Base-by-base conservation (phyloP, 2,797 vertebrate species). In the Scolopax bukidnonensis region DNA sequence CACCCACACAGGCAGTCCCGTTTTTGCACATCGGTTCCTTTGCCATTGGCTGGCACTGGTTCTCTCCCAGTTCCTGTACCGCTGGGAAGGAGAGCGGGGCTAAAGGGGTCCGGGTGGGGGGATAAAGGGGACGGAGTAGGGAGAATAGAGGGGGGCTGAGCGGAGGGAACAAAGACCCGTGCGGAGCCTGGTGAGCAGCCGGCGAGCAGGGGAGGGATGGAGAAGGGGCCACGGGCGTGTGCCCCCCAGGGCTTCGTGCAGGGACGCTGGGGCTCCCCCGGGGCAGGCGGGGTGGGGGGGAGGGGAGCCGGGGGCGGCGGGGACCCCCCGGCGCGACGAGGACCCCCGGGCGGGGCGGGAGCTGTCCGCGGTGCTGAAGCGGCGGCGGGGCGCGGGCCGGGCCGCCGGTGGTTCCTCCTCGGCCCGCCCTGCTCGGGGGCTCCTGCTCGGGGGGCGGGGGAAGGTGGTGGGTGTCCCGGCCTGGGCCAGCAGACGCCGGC, bases 331-430 rank as follows among this genome's bases (percentile, higher is more conserved):
- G 38, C 38, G 38, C 38, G 38, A 9, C 38, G 38, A 12, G 12
- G 38, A 40, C 38, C 41, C 41, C 41, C 41, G 53, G 19, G 1
- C 18, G 23, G 75, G 51, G 17, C 0, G 48, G 47, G 33, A 63
- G 86, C 95, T 97, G 93, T 96, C 96, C 96, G 48, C 74, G 96
- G 96, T 96, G 90, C 96, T 96, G 96, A 95, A 96, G 23, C 27
- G 7, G 30, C 53, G 28, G 30, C 85, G 11, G 80, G 38, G 4
- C 11, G 32, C 10, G 10, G 51, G 21, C 30, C 6, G 51, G 28
- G 28, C 51, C 53, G 11, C 11, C 7, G 27, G 24, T 4, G 56
- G n/a, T 7, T 60, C 36, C 24, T 20, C 33, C 43, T 32, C 57
- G 24, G 67, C 63, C 50, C 27, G n/a, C n/a, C 32, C 16, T 8